Conservation (phyloP, 2,888 invertebrate species). For the Sminthurinus aureus region DNA sequence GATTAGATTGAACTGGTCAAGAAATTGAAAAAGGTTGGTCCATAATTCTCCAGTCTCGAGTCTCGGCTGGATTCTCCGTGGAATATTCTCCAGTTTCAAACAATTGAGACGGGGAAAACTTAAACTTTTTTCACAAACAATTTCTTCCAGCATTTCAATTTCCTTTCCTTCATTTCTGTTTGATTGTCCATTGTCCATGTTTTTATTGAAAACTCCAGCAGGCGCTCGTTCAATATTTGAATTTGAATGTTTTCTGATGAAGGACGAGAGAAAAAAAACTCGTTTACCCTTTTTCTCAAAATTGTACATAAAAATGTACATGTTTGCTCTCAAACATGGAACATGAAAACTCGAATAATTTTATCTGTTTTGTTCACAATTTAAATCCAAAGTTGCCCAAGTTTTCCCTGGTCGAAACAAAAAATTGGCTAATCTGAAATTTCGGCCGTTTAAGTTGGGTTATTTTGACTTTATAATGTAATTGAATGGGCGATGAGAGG, state of each 20-base stretch:
- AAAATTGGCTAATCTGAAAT: slow-evolving; percentile 19
- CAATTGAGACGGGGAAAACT: not conserved
- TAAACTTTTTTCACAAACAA: slow-evolving; percentile 20
- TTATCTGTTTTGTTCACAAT: too few relatives aligned
- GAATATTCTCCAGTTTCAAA: not conserved
- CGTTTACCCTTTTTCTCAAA: too few relatives aligned
- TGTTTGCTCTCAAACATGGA: too few relatives aligned
- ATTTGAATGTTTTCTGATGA: not conserved
- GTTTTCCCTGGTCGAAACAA: too few relatives aligned
- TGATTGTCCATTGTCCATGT: not conserved
- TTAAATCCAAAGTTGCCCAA: too few relatives aligned
- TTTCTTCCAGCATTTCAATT: not conserved
- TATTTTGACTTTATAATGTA: slow-evolving; percentile 43
- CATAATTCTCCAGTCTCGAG: not conserved
- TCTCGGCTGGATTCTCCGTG: not conserved
- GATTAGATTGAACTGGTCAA: not conserved
- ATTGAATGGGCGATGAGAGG: slow-evolving; percentile 14
- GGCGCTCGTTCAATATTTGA: not conserved
- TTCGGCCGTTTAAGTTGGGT: slow-evolving; percentile 1
- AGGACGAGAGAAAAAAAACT: too few relatives aligned
- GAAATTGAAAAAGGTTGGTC: not conserved
- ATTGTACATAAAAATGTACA: too few relatives aligned
- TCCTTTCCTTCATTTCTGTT: not conserved
- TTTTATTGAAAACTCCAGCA: not conserved
- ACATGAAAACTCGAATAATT: too few relatives aligned